Percentiles rank a stretch among this genome's conserved stretches.
These are phyloP conservation scores for Sterna hirundo DNA, from an alignment of 2,113 vertebrate species.

Conservation along the genomic window DNA sequence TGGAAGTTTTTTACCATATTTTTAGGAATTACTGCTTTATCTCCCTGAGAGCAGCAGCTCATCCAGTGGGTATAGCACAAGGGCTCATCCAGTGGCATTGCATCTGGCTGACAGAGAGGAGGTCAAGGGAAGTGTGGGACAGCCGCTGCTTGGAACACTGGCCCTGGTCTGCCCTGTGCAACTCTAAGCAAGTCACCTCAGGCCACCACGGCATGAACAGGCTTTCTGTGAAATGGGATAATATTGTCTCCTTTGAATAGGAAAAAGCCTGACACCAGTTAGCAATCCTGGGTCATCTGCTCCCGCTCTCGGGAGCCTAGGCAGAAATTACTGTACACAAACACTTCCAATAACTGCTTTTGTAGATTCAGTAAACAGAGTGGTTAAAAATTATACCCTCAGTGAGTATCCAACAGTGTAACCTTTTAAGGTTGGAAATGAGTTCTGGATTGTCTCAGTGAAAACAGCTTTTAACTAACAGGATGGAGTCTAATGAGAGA, in stretches of 20 bases:
- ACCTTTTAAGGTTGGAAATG: slow-evolving; percentile 61
- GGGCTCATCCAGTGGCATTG: neutral
- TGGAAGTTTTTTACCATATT: neutral
- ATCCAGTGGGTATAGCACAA: neutral
- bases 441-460: slow-evolving; percentile 53
- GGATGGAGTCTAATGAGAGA: slow-evolving; percentile 67
- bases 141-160: neutral
- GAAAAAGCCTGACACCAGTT: neutral
- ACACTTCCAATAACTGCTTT: slow-evolving; percentile 38
- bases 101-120: neutral
- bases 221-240: neutral
- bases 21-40: neutral
- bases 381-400: slow-evolving; percentile 64
- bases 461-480: slow-evolving; percentile 66
- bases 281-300: neutral
- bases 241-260: neutral
- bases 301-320: neutral
- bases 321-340: slow-evolving; percentile 48
- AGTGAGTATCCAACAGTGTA: slow-evolving; percentile 42
- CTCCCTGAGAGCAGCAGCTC: neutral
- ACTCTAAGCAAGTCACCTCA: neutral
- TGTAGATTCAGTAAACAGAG: slow-evolving; percentile 45
- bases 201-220: neutral
- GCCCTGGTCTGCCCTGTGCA: neutral
- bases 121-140: neutral